These are phyloP conservation scores for Onychostruthus taczanowskii DNA, from an alignment of 2,113 vertebrate species.

Conservation along the genomic window DNA sequence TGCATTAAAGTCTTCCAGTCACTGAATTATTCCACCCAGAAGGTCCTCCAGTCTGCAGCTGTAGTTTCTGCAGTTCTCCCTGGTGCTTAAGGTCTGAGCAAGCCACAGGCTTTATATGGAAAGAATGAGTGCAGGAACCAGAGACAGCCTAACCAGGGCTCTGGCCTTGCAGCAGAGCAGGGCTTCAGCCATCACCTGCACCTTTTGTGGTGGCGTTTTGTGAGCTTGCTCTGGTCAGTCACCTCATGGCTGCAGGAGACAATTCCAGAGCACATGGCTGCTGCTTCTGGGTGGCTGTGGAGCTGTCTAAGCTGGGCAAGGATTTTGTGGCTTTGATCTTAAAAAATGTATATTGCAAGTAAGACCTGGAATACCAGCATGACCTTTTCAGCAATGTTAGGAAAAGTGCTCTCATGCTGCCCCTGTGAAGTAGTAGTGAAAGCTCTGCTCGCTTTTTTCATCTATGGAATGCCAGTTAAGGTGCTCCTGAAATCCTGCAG, in stretches of 20 bases:
- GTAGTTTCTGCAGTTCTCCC: neutral
- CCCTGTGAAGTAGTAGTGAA: neutral
- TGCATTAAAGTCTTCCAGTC: neutral
- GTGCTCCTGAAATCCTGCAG: neutral
- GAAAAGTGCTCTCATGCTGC: neutral
- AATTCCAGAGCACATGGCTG: neutral
- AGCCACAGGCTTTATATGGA: neutral
- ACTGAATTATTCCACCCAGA: neutral
- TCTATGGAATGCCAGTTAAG: neutral
- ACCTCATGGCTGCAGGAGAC: accelerated
- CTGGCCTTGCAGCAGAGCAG: neutral
- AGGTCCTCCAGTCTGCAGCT: neutral
- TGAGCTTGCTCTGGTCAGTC: neutral
- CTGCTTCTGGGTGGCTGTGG: neutral
- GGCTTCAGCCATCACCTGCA: neutral
- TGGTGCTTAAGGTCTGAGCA: neutral
- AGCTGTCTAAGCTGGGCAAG: neutral
- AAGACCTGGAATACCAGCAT: neutral
- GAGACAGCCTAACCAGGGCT: neutral
- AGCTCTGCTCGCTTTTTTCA: neutral
- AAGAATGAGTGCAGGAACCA: neutral
- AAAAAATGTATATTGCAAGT: neutral
- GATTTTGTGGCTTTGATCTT: neutral
- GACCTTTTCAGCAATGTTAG: neutral
- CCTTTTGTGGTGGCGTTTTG: neutral